Conservation (phyloP, 2,797 vertebrate species). For the Hydrophis major region DNA sequence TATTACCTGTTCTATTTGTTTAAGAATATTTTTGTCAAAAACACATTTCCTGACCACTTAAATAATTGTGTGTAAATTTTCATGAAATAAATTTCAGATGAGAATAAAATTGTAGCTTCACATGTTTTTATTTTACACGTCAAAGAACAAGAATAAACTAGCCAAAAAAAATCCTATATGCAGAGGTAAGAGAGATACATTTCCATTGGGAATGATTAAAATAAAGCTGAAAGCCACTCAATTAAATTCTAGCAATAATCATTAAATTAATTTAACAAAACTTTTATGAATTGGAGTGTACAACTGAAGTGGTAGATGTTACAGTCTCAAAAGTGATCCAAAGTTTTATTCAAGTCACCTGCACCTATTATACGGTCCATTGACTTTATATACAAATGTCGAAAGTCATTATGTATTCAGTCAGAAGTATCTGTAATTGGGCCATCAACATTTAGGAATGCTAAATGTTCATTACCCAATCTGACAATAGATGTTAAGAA, state of each 20-base stretch:
- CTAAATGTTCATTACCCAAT: background rate
- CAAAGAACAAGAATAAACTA: background rate
- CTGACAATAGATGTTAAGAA: background rate
- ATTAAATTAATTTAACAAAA: background rate
- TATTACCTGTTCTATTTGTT: background rate
- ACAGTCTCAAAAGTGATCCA: background rate
- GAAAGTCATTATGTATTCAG: background rate
- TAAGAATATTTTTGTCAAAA: background rate
- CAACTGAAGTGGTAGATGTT: background rate
- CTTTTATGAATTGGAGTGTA: background rate
- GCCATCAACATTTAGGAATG: background rate
- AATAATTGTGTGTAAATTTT: background rate
- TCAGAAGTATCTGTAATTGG: background rate
- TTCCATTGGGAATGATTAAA: background rate
- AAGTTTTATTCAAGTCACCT: background rate
- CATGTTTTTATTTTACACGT: background rate
- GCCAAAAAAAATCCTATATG: background rate
- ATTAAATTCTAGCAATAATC: background rate
- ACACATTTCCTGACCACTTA: background rate
- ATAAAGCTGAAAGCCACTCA: background rate
- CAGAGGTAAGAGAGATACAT: background rate
- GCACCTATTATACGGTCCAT: background rate
- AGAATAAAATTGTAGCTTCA: background rate
- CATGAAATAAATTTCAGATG: background rate
- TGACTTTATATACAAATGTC: background rate